Percentiles rank a stretch among this genome's conserved stretches.
Conservation (phyloP, 2,888 invertebrate species). For the Leptinotarsa juncta region DNA sequence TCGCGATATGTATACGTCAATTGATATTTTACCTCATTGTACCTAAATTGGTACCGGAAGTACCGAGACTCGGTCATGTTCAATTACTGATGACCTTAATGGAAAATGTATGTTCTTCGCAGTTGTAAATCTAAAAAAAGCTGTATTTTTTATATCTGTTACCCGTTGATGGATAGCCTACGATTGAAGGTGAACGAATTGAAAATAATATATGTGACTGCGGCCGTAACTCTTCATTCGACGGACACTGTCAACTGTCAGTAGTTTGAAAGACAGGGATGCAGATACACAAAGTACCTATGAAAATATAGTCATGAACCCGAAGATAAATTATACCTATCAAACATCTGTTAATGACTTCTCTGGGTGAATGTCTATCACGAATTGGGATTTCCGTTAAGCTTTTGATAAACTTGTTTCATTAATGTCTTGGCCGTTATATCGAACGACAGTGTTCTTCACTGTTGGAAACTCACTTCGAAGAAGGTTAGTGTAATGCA, state of each 20-base stretch:
- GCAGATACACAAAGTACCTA: too few species aligned
- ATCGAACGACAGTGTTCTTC: conserved; percentile 4
- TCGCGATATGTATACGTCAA: background rate
- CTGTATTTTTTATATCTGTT: conserved; percentile 32
- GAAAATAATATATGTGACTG: background rate
- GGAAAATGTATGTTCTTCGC: conserved; percentile 34
- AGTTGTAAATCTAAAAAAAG: conserved; percentile 33
- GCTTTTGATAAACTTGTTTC: background rate
- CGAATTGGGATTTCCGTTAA: background rate
- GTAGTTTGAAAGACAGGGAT: background rate
- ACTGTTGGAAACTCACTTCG: background rate
- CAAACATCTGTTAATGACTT: background rate
- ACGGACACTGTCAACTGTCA: background rate
- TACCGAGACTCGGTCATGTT: conserved; percentile 24
- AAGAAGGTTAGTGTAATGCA: background rate
- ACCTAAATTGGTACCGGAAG: conserved; percentile 34
- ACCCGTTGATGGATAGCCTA: conserved; percentile 23
- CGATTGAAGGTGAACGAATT: conserved; percentile 18
- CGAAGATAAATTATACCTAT: background rate
- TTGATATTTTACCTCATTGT: conserved; percentile 18
- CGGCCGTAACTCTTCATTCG: background rate
- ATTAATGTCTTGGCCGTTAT: conserved; percentile 5
- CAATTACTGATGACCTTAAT: conserved; percentile 36
- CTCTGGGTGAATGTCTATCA: background rate
- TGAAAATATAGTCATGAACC: background rate